Percentiles rank a stretch among this genome's conserved stretches.
These are phyloP conservation scores for Cryptotis parvus DNA, from an alignment of 2,113 vertebrate genomes.

Conservation along the genomic window DNA sequence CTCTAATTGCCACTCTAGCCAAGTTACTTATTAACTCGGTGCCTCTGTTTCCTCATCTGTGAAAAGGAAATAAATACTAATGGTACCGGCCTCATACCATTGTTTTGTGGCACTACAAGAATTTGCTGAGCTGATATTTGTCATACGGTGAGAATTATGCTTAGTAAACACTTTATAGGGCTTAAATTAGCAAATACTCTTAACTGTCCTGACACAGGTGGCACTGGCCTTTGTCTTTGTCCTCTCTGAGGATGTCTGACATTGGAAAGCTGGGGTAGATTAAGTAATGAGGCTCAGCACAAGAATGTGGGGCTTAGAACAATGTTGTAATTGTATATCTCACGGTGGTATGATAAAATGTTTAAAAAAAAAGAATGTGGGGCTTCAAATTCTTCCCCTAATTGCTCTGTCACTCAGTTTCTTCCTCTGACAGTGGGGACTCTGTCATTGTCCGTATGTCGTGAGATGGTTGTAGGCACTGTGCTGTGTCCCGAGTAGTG, in stretches of 20 bases:
- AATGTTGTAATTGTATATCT: no score
- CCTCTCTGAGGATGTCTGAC: background rate
- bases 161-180: background rate
- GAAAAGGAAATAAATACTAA: constrained; percentile 2
- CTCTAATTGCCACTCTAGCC: background rate
- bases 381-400: background rate
- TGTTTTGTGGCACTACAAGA: background rate
- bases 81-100: no score
- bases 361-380: no score
- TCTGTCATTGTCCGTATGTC: background rate
- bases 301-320: background rate
- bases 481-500: background rate
- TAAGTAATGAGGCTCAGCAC: background rate
- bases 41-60: background rate
- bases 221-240: background rate
- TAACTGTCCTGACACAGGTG: background rate
- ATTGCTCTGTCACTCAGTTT: background rate
- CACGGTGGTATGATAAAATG: no score
- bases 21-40: background rate
- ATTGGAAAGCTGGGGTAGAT: background rate
- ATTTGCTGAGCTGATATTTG: background rate
- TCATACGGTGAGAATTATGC: background rate
- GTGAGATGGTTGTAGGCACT: background rate
- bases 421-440: background rate
- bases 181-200: background rate